Percentiles rank a stretch among this genome's conserved stretches.
Evolutionary conservation across 2,113 vertebrate species (phyloP).

Genomic region (Pelusios castaneus): DNA sequence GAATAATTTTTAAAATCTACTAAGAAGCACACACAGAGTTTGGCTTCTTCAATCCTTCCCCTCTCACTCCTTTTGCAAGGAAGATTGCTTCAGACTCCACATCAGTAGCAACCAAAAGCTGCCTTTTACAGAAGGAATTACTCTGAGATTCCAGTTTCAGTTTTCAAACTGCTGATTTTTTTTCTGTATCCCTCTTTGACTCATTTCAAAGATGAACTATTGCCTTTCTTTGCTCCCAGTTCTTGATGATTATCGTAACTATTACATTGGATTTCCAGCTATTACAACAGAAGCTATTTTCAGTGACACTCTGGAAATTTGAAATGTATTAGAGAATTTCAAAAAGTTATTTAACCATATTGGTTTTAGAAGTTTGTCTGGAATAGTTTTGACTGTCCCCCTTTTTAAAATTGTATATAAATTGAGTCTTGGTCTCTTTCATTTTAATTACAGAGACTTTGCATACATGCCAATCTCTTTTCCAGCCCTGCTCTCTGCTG

Average conservation of each 20-base stretch:
- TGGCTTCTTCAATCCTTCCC: neutral
- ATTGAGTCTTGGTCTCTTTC: neutral
- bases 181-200: neutral
- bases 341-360: slow-evolving; percentile 1
- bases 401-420: neutral
- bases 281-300: neutral
- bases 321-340: neutral
- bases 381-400: neutral
- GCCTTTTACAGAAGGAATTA: neutral
- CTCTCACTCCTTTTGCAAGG: neutral
- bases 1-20: neutral
- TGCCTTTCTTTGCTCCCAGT: neutral
- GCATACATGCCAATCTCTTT: neutral
- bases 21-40: neutral
- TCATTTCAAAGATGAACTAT: neutral
- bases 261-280: neutral
- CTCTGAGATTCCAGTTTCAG: neutral
- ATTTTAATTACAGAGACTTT: neutral
- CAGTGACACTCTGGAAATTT: neutral
- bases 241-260: slow-evolving; percentile 28
- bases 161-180: neutral
- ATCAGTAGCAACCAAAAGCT: neutral
- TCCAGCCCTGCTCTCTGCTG: neutral
- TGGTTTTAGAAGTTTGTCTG: neutral
- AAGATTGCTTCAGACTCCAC: neutral